Evolutionary conservation across 2,797 vertebrate genomes (phyloP).

Genomic region (Acridotheres tristis): DNA sequence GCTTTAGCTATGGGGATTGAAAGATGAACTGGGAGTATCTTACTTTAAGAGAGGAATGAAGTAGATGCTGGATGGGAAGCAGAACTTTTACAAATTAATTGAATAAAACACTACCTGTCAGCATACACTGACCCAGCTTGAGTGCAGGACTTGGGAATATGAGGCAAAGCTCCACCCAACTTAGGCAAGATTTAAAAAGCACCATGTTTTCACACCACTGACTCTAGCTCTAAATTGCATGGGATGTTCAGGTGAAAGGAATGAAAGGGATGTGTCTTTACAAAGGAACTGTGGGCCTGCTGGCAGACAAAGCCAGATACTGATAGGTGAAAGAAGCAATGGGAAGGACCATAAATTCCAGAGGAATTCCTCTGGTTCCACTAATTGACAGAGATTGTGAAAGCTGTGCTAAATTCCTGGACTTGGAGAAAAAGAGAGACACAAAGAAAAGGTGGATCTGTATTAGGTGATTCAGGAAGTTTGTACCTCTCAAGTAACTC

Average conservation of each 20-base stretch:
- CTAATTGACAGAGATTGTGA: neutral
- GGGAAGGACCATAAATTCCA: neutral
- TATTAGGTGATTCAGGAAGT: neutral
- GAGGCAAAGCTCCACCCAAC: neutral
- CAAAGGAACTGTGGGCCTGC: neutral
- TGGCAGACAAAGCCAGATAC: neutral
- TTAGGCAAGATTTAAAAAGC: neutral
- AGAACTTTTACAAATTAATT: neutral
- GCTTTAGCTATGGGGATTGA: neutral
- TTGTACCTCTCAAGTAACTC: neutral
- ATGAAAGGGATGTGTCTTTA: neutral
- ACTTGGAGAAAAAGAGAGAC: neutral
- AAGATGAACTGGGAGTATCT: neutral
- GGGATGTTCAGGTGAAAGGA: neutral
- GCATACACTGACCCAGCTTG: neutral
- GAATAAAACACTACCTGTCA: neutral
- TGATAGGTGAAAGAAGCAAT: neutral
- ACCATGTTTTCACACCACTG: neutral
- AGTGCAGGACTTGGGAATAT: neutral
- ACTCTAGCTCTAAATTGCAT: neutral
- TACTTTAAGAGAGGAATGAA: neutral
- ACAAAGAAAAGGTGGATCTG: neutral
- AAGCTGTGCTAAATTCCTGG: neutral
- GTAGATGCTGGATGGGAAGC: neutral
- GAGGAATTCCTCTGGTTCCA: neutral